Evolutionary conservation across 2,888 invertebrate species (phyloP).

Genomic region (Scaptomyza caliginosa): DNA sequence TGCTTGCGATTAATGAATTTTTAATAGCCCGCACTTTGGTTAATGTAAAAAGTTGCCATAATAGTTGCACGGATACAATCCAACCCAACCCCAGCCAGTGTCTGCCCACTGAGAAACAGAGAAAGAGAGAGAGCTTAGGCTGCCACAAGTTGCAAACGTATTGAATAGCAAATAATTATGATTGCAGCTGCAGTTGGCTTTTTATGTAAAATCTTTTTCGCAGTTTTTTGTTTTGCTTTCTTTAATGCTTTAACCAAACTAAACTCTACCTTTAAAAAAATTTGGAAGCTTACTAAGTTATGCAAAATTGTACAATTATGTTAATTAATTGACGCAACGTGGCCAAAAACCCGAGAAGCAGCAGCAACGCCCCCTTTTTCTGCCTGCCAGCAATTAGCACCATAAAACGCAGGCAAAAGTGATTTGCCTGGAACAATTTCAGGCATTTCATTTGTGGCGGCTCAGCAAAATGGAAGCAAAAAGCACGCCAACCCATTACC

Average conservation of each 20-base stretch:
- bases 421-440: conserved; percentile 38
- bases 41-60: conserved; percentile 73
- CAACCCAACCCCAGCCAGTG: neutral
- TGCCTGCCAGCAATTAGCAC: conserved; percentile 66
- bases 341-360: neutral
- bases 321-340: conserved; percentile 70
- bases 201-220: conserved; percentile 37
- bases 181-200: conserved; percentile 44
- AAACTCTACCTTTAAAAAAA: too few species aligned
- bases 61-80: conserved; percentile 30
- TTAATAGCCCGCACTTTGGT: conserved; percentile 75
- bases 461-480: conserved; percentile 34
- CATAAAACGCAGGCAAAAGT: conserved; percentile 72
- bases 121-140: conserved; percentile 29
- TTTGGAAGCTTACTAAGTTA: conserved; percentile 61
- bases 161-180: conserved; percentile 60
- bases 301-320: conserved; percentile 79
- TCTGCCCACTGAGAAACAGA: neutral
- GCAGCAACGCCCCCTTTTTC: conserved; percentile 6
- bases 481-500: neutral
- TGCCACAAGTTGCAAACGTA: conserved; percentile 18
- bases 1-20: conserved; percentile 76
- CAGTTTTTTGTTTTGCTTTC: too few species aligned
- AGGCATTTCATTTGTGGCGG: conserved; percentile 50
- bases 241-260: too few species aligned